phyloP scores from a whole-genome alignment of 2,113 vertebrate species.

The Oceanodroma tethys region DNA sequence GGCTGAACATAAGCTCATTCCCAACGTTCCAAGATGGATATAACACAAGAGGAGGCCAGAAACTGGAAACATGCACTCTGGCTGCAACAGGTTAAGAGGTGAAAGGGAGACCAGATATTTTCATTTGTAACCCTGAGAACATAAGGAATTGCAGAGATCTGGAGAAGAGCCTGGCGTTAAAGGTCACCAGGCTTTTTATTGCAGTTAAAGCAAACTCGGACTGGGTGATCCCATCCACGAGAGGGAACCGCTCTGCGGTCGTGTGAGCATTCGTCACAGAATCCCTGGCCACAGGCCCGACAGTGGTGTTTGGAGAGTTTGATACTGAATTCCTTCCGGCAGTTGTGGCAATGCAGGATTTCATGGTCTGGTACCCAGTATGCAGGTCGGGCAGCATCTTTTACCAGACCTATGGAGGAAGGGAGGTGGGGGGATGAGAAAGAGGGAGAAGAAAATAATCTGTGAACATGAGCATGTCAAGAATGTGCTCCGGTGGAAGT shows the following conservation, averaged over 20 bases:
- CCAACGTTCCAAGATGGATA: constrained; percentile 41
- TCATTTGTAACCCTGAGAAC: constrained; percentile 82
- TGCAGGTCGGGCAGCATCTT: constrained; percentile 91
- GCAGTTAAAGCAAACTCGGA: constrained; percentile 92
- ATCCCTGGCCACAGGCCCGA: constrained; percentile 94
- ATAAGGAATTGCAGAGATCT: constrained; percentile 75
- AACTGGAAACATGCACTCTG: constrained; percentile 67
- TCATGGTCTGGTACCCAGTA: constrained; percentile 99
- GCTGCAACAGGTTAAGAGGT: constrained; percentile 54
- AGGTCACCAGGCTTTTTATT: constrained; percentile 94
- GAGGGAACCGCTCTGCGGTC: constrained; percentile 91
- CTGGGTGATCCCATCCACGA: constrained; percentile 96
- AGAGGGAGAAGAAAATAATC: not conserved
- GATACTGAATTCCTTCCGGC: constrained; percentile 89
- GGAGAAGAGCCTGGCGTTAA: constrained; percentile 78
- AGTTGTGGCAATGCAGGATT: constrained; percentile 88
- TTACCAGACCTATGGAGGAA: constrained; percentile 83
- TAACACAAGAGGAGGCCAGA: constrained; percentile 53
- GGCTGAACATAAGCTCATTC: constrained; percentile 46
- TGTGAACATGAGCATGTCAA: not conserved
- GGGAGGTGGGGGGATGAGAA: not conserved
- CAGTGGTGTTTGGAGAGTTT: constrained; percentile 98
- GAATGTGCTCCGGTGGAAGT: not conserved
- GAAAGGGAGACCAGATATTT: constrained; percentile 60
- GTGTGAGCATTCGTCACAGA: constrained; percentile 91